Evolutionary conservation across 2,888 invertebrate genomes (phyloP).

Genomic region (Synanthedon myopaeformis): DNA sequence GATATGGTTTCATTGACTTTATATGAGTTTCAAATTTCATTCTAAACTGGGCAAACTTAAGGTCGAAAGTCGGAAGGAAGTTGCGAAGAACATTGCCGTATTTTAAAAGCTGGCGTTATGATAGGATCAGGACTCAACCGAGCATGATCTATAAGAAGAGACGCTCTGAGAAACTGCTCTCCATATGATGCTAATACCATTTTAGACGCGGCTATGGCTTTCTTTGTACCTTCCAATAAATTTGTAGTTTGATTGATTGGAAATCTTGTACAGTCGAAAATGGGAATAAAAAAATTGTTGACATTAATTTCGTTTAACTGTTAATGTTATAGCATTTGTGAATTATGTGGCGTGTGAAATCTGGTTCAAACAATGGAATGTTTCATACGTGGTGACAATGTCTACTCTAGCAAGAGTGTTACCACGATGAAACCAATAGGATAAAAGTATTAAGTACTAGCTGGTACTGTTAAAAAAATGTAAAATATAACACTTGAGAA

Average conservation of each 20-base stretch:
- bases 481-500: too few species aligned
- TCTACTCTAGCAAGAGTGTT: too few species aligned
- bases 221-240: constrained; percentile 26
- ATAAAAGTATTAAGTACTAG: too few species aligned
- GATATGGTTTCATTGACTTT: not conserved
- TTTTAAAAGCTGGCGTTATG: constrained; percentile 46
- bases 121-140: constrained; percentile 63
- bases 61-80: constrained; percentile 27
- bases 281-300: too few species aligned
- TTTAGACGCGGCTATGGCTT: constrained; percentile 22
- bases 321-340: too few species aligned
- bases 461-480: too few species aligned
- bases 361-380: too few species aligned
- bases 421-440: too few species aligned
- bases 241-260: constrained; percentile 23
- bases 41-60: constrained; percentile 15
- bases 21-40: constrained; percentile 6
- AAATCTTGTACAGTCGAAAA: too few species aligned
- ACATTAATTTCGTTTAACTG: too few species aligned
- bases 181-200: constrained; percentile 50
- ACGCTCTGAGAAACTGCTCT: constrained; percentile 31
- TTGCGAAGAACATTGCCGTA: constrained; percentile 10
- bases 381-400: too few species aligned
- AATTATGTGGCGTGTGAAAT: too few species aligned
- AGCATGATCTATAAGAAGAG: constrained; percentile 43